phyloP scores from a whole-genome alignment of 2,797 vertebrate genomes.

The Malacoraja senta region DNA sequence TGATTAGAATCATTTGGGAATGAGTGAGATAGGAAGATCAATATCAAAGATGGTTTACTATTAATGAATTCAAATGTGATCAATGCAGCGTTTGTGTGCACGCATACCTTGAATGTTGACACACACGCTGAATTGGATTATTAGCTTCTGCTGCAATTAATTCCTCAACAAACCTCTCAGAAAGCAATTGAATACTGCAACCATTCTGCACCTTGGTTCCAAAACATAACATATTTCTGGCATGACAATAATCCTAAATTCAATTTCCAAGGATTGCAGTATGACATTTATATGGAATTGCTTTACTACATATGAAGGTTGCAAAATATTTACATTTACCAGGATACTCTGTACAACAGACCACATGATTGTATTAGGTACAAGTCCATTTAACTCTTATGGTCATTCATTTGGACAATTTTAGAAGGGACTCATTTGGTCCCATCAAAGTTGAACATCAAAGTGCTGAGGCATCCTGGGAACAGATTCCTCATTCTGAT shows the following conservation, averaged over 20 bases:
- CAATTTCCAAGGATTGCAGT: background rate
- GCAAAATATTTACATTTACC: background rate
- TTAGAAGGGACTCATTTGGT: background rate
- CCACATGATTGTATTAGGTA: background rate
- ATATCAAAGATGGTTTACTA: background rate
- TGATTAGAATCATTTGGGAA: background rate
- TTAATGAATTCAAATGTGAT: slow-evolving; percentile 1
- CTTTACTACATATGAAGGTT: background rate
- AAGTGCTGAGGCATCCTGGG: background rate
- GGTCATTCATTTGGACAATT: background rate
- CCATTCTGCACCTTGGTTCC: background rate
- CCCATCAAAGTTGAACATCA: background rate
- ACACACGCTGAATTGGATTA: background rate
- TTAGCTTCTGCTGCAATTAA: background rate
- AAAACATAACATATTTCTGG: background rate
- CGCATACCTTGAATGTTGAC: background rate
- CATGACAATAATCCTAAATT: background rate
- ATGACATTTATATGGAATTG: background rate
- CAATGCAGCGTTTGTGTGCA: background rate
- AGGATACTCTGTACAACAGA: no score
- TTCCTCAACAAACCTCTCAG: background rate
- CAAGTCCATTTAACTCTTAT: background rate
- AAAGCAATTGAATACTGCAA: background rate
- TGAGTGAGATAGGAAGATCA: background rate
- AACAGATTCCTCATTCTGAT: background rate